These are phyloP conservation scores for Silurus meridionalis DNA, from an alignment of 2,113 vertebrate genomes.

Conservation along the genomic window DNA sequence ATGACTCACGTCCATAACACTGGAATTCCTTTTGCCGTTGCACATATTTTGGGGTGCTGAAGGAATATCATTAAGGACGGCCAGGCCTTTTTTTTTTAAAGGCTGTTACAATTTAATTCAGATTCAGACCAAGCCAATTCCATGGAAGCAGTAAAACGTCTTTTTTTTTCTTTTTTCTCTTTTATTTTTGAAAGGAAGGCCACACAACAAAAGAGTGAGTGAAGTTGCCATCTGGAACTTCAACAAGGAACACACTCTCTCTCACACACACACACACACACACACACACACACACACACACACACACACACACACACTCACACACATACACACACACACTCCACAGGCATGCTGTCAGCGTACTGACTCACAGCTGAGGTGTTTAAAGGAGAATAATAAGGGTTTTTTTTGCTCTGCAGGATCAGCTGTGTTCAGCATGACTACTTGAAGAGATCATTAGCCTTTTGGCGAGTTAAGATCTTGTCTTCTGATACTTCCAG, in stretches of 20 bases:
- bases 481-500: constrained; percentile 1
- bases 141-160: constrained; percentile 46
- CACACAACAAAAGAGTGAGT: constrained; percentile 49
- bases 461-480: background rate
- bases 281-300: constrained; percentile 2
- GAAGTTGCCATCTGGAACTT: constrained; percentile 51
- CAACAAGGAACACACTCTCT: constrained; percentile 32
- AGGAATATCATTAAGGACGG: background rate
- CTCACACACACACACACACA: constrained; percentile 6
- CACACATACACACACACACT: constrained; percentile 11
- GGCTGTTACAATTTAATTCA: constrained; percentile 25
- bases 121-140: constrained; percentile 36
- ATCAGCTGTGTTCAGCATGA: constrained; percentile 21
- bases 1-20: background rate
- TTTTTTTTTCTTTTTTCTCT: constrained; percentile 15
- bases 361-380: constrained; percentile 21
- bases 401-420: background rate
- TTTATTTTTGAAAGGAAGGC: constrained; percentile 40
- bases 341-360: constrained; percentile 17
- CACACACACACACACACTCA: background rate
- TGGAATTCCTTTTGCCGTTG: background rate
- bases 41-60: background rate
- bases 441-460: constrained; percentile 1
- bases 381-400: constrained; percentile 10
- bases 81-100: constrained; percentile 12